Percentiles rank a stretch among this genome's conserved stretches.
Evolutionary conservation across 2,797 vertebrate genomes (phyloP).

Genomic region (Pampus argenteus): DNA sequence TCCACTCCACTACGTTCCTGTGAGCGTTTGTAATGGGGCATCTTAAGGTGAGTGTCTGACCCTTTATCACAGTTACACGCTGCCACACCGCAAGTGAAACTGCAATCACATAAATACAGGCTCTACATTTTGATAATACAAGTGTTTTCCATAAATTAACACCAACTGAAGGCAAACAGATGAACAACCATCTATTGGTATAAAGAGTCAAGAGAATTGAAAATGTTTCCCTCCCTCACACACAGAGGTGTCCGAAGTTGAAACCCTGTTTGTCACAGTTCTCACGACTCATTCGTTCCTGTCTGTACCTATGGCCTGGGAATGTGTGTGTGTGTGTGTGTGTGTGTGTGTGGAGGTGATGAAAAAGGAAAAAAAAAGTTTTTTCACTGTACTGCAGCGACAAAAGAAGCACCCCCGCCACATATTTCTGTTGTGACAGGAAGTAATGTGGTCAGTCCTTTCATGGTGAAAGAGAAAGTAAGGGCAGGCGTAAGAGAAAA

Average conservation of each 20-base stretch:
- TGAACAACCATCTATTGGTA: neutral
- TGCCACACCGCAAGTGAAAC: slow-evolving; percentile 58
- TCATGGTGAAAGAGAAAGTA: slow-evolving; percentile 61
- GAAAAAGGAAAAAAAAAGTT: slow-evolving; percentile 4
- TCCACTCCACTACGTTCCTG: slow-evolving; percentile 73
- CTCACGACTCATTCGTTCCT: slow-evolving; percentile 47
- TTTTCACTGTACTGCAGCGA: slow-evolving; percentile 7
- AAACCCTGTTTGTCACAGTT: slow-evolving; percentile 15
- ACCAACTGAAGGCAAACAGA: neutral
- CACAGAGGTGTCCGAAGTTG: slow-evolving; percentile 5
- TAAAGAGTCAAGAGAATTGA: neutral
- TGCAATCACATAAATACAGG: slow-evolving; percentile 45
- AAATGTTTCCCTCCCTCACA: neutral
- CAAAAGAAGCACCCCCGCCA: slow-evolving; percentile 37
- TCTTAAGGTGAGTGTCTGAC: slow-evolving; percentile 67
- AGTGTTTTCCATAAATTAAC: neutral
- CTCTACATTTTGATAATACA: neutral
- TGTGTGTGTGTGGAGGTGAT: slow-evolving; percentile 43
- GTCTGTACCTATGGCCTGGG: neutral
- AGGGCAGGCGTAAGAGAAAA: slow-evolving; percentile 13
- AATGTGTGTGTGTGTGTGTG: neutral
- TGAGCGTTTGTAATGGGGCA: slow-evolving; percentile 58
- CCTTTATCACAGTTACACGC: slow-evolving; percentile 69
- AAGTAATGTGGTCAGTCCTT: slow-evolving; percentile 63
- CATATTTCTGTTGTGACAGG: slow-evolving; percentile 58